Base-by-base conservation (phyloP, 2,797 vertebrate genomes). In the Pterois miles region DNA sequence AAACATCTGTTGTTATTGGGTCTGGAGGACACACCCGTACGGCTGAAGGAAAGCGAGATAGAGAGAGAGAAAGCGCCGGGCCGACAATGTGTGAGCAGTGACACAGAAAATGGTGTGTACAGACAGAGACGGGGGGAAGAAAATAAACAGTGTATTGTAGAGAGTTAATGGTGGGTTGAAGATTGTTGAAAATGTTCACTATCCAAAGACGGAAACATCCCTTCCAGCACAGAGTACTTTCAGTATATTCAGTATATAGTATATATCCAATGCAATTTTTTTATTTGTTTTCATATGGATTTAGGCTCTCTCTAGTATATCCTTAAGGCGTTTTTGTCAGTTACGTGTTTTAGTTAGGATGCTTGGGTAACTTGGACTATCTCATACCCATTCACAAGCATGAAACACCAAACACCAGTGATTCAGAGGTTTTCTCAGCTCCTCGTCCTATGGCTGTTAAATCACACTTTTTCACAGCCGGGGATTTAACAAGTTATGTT, bases 11-110 rank as follows among this genome's bases (percentile, higher is more conserved):
- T 14, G 23, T 67, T 73, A 46, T 78, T 68, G 68, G 22, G 40
- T 83, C 78, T 82, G 46, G 56, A 71, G 76, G 63, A 65, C 66
- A 67, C 72, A 81, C 52, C 74, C 64, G 68, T 74, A 71, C 58
- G 76, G 79, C 66, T 63, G 52, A 57, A 38, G 68, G 69, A 57
- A 36, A 48, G 46, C 4, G 16, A 48, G 46, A 48, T 10, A 18
- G 7, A 43, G 40, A 38, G 36, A 22, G 36, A 40, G 59, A 65
- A 70, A 81, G 62, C 2, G 40, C 43, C 6, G 58, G 64, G n/a
- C 20, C 57, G 69, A 65, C 53, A 69, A 22, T 53, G 33, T 64
- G 25, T 33, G 76, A 71, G 59, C 56, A 52, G 27, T 54, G 43
- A 69, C 58, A 48, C 59, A 78, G 58, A 69, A 57, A 78, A 33